Percentiles rank a stretch among this genome's conserved stretches.
These are phyloP conservation scores for Diorhabda carinulata DNA, from an alignment of 1,140 invertebrate genomes.

Conservation along the genomic window DNA sequence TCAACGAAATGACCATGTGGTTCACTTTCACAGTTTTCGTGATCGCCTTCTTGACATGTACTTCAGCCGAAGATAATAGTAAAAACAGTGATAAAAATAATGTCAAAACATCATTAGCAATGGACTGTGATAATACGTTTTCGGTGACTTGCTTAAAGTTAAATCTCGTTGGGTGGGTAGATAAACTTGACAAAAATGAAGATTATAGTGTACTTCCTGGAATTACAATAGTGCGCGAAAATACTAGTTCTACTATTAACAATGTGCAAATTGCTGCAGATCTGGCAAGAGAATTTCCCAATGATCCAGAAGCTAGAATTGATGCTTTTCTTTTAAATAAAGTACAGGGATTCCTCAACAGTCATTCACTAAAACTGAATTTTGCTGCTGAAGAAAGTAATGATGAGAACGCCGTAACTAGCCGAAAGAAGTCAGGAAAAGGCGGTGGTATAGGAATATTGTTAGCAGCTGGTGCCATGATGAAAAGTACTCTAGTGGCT, in stretches of 20 bases:
- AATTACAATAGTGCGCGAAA: constrained; percentile 66
- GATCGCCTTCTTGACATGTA: neutral
- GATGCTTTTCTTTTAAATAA: constrained; percentile 71
- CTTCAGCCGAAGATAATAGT: constrained; percentile 16
- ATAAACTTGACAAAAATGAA: constrained; percentile 62
- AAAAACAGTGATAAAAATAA: constrained; percentile 36
- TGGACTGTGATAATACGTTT: constrained; percentile 66
- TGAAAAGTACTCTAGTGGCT: constrained; percentile 71
- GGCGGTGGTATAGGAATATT: constrained; percentile 57
- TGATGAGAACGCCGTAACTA: constrained; percentile 49
- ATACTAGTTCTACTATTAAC: constrained; percentile 52
- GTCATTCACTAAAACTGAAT: constrained; percentile 68
- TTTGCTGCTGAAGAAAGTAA: constrained; percentile 52
- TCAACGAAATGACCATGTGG: constrained; percentile 18
- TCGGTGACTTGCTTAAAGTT: constrained; percentile 74
- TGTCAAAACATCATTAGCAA: constrained; percentile 46
- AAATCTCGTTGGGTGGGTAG: constrained; percentile 70
- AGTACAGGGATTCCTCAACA: constrained; percentile 65
- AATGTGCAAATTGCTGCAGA: constrained; percentile 66
- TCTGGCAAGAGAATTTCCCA: constrained; percentile 67
- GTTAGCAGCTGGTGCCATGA: constrained; percentile 58
- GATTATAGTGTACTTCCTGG: constrained; percentile 65
- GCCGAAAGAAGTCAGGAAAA: constrained; percentile 48
- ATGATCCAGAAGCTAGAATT: constrained; percentile 69
- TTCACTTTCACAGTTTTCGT: constrained; percentile 1